Base-by-base conservation (phyloP, 2,113 vertebrate genomes). In the Bucco capensis region DNA sequence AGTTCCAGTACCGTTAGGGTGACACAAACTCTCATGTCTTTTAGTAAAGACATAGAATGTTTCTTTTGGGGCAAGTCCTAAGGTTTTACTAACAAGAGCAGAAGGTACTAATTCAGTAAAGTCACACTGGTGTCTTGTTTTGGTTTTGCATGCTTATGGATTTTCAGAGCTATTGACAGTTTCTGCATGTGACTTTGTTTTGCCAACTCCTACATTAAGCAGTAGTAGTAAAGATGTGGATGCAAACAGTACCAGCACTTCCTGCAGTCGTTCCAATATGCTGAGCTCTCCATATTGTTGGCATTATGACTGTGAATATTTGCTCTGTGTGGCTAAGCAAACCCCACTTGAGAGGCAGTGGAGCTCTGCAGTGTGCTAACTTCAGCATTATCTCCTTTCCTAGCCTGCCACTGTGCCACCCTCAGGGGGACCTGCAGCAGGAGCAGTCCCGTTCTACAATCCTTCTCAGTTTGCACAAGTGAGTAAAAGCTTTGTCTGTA, bases 391-490 rank as follows among this genome's bases (percentile, higher is more conserved):
- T 88, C 88, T 94, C 40, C 64, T 92, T 94, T 78, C 46, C 46
- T 70, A 98, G 98, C 92, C 93, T 81, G 91, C 96, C 0, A 0
- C 83, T 3, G 70, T 46, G 3, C 67, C 95, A 6, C 66, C 93
- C 24, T 95, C 91, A 5, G 98, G 88, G 83, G 69, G 85, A 61
- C 86, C 97, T n/a, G 54, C 98, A 2, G 28, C 96, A 5, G 98
- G 98, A 31, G 87, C 98, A 0, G 97, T 98, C 60, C 97, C 98
- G 1, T 99, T 99, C 96, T 99, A 98, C 96, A 99, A 98, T 89
- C 99, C 98, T 17, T 96, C 98, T 58, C 98, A 98, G 83, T 98
- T 99, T 97, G 96, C 98, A 98, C 98, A 98, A 96, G 99, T 99
- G 88, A 96, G 97, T 88, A 44, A 51, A 62, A 17, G 9, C 22